Evolutionary conservation across 2,113 vertebrate species (phyloP).

Genomic region (Ophthalmolycus amberensis): DNA sequence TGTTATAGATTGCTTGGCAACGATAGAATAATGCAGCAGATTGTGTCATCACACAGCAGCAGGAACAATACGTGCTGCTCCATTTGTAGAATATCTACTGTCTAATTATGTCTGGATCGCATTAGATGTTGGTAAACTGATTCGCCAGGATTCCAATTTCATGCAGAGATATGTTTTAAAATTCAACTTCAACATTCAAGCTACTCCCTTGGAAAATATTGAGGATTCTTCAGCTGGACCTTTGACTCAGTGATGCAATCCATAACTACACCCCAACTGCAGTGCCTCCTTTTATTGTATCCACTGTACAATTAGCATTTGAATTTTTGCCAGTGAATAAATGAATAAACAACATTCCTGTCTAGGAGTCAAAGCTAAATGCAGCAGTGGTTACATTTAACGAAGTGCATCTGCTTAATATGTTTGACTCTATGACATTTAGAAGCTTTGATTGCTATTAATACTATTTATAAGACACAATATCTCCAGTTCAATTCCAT

Average conservation of each 20-base stretch:
- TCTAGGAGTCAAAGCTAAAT: not conserved
- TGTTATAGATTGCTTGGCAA: no score
- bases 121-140: no score
- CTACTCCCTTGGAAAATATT: no score
- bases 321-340: not conserved
- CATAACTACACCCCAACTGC: not conserved
- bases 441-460: not conserved
- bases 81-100: no score
- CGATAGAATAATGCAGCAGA: no score
- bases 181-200: not conserved
- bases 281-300: not conserved
- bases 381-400: not conserved
- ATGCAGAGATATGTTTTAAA: not conserved
- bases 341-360: not conserved
- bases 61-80: no score
- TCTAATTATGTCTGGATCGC: no score
- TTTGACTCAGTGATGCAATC: not conserved
- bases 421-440: not conserved
- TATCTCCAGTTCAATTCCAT: not conserved
- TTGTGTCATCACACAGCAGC: no score
- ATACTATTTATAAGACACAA: not conserved
- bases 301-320: not conserved
- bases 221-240: no score
- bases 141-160: not conserved
- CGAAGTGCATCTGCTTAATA: not conserved